Evolutionary conservation across 2,113 vertebrate genomes (phyloP).

Genomic region (Piaya cayana): DNA sequence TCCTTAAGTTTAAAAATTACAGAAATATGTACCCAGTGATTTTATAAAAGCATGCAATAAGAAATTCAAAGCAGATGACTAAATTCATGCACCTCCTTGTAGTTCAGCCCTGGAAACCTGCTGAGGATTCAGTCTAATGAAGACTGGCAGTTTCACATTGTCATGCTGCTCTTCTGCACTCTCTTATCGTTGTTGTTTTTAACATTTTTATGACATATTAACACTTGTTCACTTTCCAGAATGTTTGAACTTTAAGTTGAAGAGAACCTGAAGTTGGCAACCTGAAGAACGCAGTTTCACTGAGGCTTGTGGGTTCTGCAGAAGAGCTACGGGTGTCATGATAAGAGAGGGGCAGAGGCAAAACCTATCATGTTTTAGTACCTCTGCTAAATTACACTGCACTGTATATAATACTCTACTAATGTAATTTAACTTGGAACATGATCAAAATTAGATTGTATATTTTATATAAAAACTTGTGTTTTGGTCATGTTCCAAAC

Average conservation of each 20-base stretch:
- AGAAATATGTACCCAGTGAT: not conserved
- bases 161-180: not conserved
- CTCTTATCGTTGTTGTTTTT: not conserved
- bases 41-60: not conserved
- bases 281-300: not conserved
- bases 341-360: not conserved
- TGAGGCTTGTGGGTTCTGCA: not conserved
- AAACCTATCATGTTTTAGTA: not conserved
- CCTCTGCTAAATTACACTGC: not conserved
- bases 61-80: not conserved
- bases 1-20: not conserved
- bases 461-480: not conserved
- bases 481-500: not conserved
- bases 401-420: not conserved
- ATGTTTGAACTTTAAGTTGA: not conserved
- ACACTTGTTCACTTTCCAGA: not conserved
- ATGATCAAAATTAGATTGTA: not conserved
- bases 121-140: not conserved
- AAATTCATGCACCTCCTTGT: not conserved
- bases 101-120: not conserved
- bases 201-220: not conserved
- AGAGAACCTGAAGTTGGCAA: not conserved
- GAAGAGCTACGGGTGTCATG: not conserved
- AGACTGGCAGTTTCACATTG: not conserved
- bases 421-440: slow-evolving; percentile 7